Evolutionary conservation across 2,888 invertebrate species (phyloP).

Genomic region (Hololepta plana): DNA sequence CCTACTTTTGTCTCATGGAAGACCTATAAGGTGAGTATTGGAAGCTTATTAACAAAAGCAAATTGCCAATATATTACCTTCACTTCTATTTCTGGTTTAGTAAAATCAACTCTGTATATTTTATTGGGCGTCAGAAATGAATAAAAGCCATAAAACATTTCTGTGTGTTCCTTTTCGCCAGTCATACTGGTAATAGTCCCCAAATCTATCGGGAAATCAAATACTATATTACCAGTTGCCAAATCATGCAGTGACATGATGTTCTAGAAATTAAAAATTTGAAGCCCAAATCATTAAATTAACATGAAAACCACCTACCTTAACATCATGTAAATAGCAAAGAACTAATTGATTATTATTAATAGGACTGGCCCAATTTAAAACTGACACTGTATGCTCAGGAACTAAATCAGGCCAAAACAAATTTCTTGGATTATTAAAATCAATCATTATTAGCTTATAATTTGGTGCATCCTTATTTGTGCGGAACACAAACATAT

Average conservation of each 20-base stretch:
- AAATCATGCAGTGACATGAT: slow-evolving; percentile 66
- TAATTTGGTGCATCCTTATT: slow-evolving; percentile 90
- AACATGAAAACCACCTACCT: slow-evolving; percentile 35
- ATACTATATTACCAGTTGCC: slow-evolving; percentile 48
- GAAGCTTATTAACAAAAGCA: slow-evolving; percentile 2
- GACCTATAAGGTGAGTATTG: slow-evolving; percentile 36
- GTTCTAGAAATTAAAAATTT: slow-evolving; percentile 35
- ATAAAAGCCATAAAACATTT: slow-evolving; percentile 87
- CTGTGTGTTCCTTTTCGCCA: slow-evolving; percentile 67
- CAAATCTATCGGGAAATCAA: slow-evolving; percentile 63
- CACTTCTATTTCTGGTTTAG: slow-evolving; percentile 32
- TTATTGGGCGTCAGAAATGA: slow-evolving; percentile 83
- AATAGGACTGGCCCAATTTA: slow-evolving; percentile 79
- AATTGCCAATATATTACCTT: slow-evolving; percentile 6
- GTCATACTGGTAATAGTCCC: slow-evolving; percentile 75
- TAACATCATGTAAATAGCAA: slow-evolving; percentile 86
- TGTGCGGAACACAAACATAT: slow-evolving; percentile 70
- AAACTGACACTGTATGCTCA: slow-evolving; percentile 70
- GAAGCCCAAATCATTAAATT: neutral
- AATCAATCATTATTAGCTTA: slow-evolving; percentile 68
- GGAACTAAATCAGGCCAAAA: slow-evolving; percentile 72
- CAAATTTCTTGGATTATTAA: slow-evolving; percentile 47
- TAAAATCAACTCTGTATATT: slow-evolving; percentile 76
- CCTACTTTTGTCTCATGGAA: slow-evolving; percentile 74
- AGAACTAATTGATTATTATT: slow-evolving; percentile 71